Conservation (phyloP, 2,113 vertebrate genomes). For the Esox niger region DNA sequence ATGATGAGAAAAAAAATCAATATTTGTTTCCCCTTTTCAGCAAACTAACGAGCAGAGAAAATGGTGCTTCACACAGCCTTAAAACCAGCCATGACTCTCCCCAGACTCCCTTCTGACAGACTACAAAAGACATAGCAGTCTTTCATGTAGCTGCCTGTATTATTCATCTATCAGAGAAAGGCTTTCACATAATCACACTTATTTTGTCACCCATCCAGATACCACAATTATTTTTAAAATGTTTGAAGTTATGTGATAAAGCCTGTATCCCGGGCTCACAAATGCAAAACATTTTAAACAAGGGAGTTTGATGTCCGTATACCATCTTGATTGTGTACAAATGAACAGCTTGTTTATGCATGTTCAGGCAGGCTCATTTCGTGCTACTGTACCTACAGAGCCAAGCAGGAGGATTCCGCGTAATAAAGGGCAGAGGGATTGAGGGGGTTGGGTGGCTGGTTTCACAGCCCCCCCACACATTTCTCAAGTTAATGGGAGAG, state of each 20-base stretch:
- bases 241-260: neutral
- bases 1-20: slow-evolving; percentile 48
- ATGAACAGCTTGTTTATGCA: neutral
- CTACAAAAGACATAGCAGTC: slow-evolving; percentile 56
- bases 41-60: slow-evolving; percentile 52
- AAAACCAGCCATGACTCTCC: slow-evolving; percentile 38
- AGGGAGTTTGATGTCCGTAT: neutral
- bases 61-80: slow-evolving; percentile 39
- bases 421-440: neutral
- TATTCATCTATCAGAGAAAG: slow-evolving; percentile 53
- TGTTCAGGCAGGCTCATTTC: neutral
- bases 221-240: slow-evolving; percentile 20
- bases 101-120: slow-evolving; percentile 49
- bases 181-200: slow-evolving; percentile 53
- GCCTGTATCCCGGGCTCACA: neutral
- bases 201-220: slow-evolving; percentile 47
- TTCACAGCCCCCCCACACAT: slow-evolving; percentile 38
- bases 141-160: slow-evolving; percentile 56
- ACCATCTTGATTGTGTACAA: neutral
- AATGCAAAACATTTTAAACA: neutral
- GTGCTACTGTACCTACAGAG: neutral
- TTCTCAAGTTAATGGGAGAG: slow-evolving; percentile 53
- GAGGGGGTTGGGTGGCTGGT: slow-evolving; percentile 22
- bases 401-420: neutral
- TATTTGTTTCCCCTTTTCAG: slow-evolving; percentile 35